These are phyloP conservation scores for Cydia splendana DNA, from an alignment of 1,140 invertebrate species.

Conservation along the genomic window DNA sequence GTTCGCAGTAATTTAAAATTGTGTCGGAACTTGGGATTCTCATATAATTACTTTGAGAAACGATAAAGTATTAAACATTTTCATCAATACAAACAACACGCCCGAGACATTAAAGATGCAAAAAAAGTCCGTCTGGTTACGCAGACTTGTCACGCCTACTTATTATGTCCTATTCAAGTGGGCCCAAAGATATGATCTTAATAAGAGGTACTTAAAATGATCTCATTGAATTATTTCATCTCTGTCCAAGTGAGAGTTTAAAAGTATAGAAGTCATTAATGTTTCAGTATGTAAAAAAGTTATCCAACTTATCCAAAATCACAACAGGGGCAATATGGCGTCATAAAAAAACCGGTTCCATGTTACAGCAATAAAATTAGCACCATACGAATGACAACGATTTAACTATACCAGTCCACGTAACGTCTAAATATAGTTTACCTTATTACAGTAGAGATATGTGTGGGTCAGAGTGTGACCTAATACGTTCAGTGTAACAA, in stretches of 20 bases:
- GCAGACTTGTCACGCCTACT: not conserved
- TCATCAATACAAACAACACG: not conserved
- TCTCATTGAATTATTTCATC: not conserved
- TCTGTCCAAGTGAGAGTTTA: not conserved
- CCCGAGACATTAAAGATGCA: not conserved
- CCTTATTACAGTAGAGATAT: not conserved
- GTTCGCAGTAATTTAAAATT: not conserved
- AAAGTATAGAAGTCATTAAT: not conserved
- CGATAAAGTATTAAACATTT: not conserved
- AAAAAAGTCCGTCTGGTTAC: not conserved
- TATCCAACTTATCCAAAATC: not conserved
- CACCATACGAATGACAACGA: not conserved
- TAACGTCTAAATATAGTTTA: constrained; percentile 32
- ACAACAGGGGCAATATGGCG: not conserved
- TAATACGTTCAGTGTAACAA: constrained; percentile 3
- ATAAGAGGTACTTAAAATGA: not conserved
- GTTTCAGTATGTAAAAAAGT: constrained; percentile 2
- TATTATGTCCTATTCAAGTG: not conserved
- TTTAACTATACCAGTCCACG: constrained; percentile 14
- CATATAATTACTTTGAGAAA: not conserved
- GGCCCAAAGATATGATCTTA: not conserved
- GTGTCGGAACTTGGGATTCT: not conserved
- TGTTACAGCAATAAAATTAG: constrained; percentile 18
- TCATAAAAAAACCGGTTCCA: constrained; percentile 30
- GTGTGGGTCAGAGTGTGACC: constrained; percentile 4